Evolutionary conservation across 1,140 invertebrate species (phyloP).

Genomic region (Pseudomyrmex dendroicus): DNA sequence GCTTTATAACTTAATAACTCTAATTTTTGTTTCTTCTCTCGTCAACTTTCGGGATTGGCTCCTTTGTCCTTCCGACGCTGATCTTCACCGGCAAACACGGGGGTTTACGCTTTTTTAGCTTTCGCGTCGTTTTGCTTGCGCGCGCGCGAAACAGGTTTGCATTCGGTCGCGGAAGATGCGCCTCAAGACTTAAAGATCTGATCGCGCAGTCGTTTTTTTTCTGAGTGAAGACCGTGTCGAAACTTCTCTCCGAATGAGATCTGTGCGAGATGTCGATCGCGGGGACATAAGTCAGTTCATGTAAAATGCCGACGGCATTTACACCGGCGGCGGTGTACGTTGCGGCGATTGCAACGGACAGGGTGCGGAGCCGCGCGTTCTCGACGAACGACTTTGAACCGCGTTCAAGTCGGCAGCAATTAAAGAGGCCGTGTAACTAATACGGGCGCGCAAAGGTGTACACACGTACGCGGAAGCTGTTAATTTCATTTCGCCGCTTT

Average conservation of each 20-base stretch:
- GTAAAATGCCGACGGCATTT: neutral
- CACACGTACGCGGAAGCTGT: slow-evolving; percentile 59
- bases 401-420: slow-evolving; percentile 64
- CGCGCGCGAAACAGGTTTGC: neutral
- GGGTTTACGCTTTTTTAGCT: neutral
- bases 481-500: slow-evolving; percentile 70
- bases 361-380: neutral
- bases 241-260: slow-evolving; percentile 17
- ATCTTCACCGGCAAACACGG: too few species aligned
- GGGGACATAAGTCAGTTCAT: slow-evolving; percentile 1
- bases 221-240: neutral
- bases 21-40: neutral
- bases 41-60: slow-evolving; percentile 20
- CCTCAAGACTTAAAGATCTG: neutral
- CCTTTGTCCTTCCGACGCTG: neutral
- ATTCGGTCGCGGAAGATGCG: slow-evolving; percentile 7
- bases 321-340: neutral
- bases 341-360: neutral
- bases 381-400: slow-evolving; percentile 25
- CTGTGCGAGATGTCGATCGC: slow-evolving; percentile 29
- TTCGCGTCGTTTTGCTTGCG: slow-evolving; percentile 17
- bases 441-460: slow-evolving; percentile 29
- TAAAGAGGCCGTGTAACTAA: slow-evolving; percentile 70
- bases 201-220: neutral
- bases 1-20: neutral